Evolutionary conservation across 2,113 vertebrate species (phyloP).

Genomic region (Protomyctophum bolini): DNA sequence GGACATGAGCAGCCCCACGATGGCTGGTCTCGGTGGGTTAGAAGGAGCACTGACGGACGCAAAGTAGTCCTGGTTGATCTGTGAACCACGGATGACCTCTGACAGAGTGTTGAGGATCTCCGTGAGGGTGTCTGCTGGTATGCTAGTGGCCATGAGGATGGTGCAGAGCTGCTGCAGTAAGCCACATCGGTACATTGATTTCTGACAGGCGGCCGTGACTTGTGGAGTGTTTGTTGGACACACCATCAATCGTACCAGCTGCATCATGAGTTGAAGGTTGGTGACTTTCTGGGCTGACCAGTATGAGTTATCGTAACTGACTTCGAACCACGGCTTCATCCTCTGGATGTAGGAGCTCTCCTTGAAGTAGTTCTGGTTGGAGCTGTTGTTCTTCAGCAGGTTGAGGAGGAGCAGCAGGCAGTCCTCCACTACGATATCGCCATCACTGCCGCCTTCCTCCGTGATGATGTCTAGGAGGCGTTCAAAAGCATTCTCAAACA

Average conservation of each 20-base stretch:
- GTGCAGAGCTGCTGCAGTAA: constrained; percentile 94
- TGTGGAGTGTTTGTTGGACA: constrained; percentile 95
- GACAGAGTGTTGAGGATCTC: constrained; percentile 99
- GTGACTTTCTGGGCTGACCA: constrained; percentile 99
- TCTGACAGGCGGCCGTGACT: constrained; percentile 94
- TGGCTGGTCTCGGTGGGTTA: constrained; percentile 94
- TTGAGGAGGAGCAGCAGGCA: constrained; percentile 93
- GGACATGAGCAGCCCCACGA: constrained; percentile 97
- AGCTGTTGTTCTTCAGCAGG: constrained; percentile 96
- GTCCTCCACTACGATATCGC: constrained; percentile 98
- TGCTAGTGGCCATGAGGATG: constrained; percentile 96
- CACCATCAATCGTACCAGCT: constrained; percentile 95
- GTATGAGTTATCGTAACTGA: constrained; percentile 94
- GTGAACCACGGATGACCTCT: constrained; percentile 95
- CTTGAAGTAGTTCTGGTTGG: constrained; percentile 99
- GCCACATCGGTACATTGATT: constrained; percentile 94
- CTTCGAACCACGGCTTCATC: constrained; percentile 99
- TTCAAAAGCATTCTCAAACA: constrained; percentile 98
- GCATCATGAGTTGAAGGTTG: constrained; percentile 96
- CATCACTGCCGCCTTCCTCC: constrained; percentile 95
- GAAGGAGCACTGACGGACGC: constrained; percentile 98
- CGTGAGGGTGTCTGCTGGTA: constrained; percentile 95
- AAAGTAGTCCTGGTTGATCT: constrained; percentile 98
- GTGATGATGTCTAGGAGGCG: constrained; percentile 95
- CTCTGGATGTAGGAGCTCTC: constrained; percentile 97